Evolutionary conservation across 2,888 invertebrate genomes (phyloP), one percentile per base, ranked within the genome.

Genomic region (Eubasilissa splendida): DNA sequence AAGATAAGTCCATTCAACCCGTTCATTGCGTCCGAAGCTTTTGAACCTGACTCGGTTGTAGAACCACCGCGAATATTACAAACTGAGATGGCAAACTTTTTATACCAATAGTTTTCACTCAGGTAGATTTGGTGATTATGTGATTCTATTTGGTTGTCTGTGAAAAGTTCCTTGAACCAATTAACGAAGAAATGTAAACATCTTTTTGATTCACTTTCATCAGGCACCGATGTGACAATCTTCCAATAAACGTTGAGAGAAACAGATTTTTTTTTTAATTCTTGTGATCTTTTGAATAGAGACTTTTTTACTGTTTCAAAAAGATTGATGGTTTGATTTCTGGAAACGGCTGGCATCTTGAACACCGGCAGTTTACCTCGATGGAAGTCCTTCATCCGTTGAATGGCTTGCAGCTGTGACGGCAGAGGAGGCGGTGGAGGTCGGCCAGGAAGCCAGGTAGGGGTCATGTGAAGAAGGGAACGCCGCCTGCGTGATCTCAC

Each of bases 201-300:
- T 80, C 88, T 85, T 14, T 90, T 84, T 86, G 90, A 89, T 85
- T 91, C 89, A 33, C 86, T 86, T 71, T 88, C 84, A 83, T 91
- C 89, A 1, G 93, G 92, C 78, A 92, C 89, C 8, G 93, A 91
- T 74, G 94, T 86, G 5, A 92, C 90, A 54, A 93, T 86, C 87
- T 94, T 94, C 94, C 94, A 94, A 84, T 87, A 91, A n/a, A 88
- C 84, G 76, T 83, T 83, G 54, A 84, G 81, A 22, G 86, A 90
- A 86, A 86, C 89, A 87, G 85, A 88, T 86, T 85, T 90, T 86
- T 88, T 90, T 85, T 85, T 87, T 71, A 88, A 91, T 88, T 88
- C 90, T 87, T 87, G 90, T 90, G 87, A 91, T 74, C 87, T 90
- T 88, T 86, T 90, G 82, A 88, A 86, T 84, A 88, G 87, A 82